A percentile compares a stretch with the other conserved stretches of the same genome.
These are phyloP conservation scores for Bungarus multicinctus DNA, from an alignment of 2,113 vertebrate species.

Conservation along the genomic window DNA sequence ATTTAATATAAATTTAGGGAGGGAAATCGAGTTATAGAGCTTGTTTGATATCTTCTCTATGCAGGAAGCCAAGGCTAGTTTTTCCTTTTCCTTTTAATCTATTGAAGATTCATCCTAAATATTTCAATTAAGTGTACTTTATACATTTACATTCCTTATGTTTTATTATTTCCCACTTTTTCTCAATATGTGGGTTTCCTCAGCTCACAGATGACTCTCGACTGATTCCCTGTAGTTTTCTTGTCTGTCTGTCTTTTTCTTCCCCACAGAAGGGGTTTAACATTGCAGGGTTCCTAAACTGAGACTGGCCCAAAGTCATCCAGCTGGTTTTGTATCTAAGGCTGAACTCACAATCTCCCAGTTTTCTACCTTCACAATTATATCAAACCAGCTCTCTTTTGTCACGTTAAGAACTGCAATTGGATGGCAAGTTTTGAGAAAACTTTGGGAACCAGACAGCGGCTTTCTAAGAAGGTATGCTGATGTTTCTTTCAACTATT, in stretches of 20 bases:
- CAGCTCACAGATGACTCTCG: background rate
- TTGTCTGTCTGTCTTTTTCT: background rate
- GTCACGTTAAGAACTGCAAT: background rate
- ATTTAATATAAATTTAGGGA: fast-evolving
- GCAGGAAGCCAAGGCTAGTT: background rate
- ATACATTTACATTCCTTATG: background rate
- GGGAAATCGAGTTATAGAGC: background rate
- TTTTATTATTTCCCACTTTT: background rate
- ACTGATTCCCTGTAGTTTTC: background rate
- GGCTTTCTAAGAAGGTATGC: background rate
- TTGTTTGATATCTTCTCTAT: background rate
- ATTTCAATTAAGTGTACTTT: background rate
- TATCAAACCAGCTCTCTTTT: background rate
- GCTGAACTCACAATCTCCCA: background rate
- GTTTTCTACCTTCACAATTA: background rate
- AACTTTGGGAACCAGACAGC: background rate
- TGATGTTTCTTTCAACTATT: background rate
- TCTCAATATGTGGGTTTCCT: background rate
- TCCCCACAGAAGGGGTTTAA: background rate
- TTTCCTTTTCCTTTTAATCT: background rate
- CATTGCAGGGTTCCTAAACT: background rate
- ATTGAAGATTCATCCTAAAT: background rate
- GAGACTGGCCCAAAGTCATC: background rate
- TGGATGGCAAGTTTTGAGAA: background rate
- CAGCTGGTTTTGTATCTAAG: background rate